Percentiles rank a stretch among this genome's conserved stretches.
phyloP scores from a whole-genome alignment of 1,140 invertebrate genomes.

The Drosophila orosa region DNA sequence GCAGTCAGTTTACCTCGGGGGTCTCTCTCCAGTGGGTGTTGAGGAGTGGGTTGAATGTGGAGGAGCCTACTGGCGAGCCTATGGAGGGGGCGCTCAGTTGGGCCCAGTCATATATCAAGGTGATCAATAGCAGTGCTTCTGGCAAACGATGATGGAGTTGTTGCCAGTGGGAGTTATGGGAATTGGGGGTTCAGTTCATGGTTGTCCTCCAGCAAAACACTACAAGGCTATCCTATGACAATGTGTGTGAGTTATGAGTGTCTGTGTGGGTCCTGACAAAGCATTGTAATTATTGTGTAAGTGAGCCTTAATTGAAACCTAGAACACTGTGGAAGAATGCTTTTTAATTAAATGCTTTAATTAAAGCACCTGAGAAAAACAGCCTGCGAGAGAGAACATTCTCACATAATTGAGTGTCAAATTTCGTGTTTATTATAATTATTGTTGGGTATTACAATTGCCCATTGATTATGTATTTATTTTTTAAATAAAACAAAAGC shows the following conservation, averaged over 20 bases:
- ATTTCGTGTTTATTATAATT: background rate
- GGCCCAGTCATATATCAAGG: slow-evolving; percentile 44
- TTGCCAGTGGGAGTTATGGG: slow-evolving; percentile 15
- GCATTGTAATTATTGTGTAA: slow-evolving; percentile 11
- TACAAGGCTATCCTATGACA: slow-evolving; percentile 31
- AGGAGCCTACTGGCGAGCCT: slow-evolving; percentile 18
- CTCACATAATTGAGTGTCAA: background rate
- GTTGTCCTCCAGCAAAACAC: background rate
- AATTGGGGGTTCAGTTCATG: background rate
- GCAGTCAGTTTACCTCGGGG: slow-evolving; percentile 46
- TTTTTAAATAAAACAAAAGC: too few relatives aligned
- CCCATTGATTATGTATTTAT: too few relatives aligned
- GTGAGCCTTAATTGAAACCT: slow-evolving; percentile 36
- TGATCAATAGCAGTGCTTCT: slow-evolving; percentile 49
- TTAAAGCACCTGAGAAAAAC: too few relatives aligned
- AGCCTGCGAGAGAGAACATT: background rate
- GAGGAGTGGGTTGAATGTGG: background rate
- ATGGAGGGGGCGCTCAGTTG: background rate
- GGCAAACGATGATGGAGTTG: slow-evolving; percentile 47
- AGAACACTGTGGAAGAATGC: background rate
- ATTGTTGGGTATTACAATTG: background rate
- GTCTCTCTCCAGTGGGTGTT: background rate
- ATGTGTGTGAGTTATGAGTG: slow-evolving; percentile 4
- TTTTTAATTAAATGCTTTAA: background rate
- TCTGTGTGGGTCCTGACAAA: slow-evolving; percentile 7